Base-by-base conservation (phyloP, 1,140 invertebrate species). In the Drosophila orena region DNA sequence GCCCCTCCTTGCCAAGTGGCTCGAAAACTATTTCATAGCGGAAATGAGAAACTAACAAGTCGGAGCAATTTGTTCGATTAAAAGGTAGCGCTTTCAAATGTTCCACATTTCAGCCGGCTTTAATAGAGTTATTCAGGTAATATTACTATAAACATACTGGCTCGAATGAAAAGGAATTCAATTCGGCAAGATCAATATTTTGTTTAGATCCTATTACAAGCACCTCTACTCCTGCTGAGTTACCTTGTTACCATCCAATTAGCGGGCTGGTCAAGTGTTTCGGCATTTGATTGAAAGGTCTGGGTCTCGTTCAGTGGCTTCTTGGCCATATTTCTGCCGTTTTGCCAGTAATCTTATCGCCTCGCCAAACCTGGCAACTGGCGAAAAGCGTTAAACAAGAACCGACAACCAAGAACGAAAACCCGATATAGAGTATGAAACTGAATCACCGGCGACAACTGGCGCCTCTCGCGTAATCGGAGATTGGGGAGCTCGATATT, bases 331-430 rank as follows among this genome's bases (percentile, higher is more conserved):
- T 20, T 44, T 44, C 17, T 46, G 27, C 20, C 40, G 27, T 56
- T 69, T 46, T 24, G 35, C 12, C n/a, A 20, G 46, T 70, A 77
- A 77, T 77, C 74, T 77, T 77, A 77, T 77, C 73, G 49, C 37
- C 14, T 2, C 2, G 24, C 22, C 73, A 61, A 77, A 69, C 64
- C 11, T 68, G 74, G 57, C 65, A 77, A 70, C 72, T 60, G 73
- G 60, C 46, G 17, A 55, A 42, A 44, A 40, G 17, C 37, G 14
- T 27, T 55, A 49, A 54, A 43, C 54, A 20, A 43, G 24, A 62
- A 66, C 24, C 59, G 7, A 44, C 15, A 61, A 22, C 40, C 11
- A 30, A 46, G 2, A 42, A 42, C 12, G 11, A 12, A 44, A 42
- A 35, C 12, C 30, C 3, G 37, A 54, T 50, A 49, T 40, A 24